Evolutionary conservation across 2,797 vertebrate genomes (phyloP).

Genomic region (Heteromormyrus szaboi): DNA sequence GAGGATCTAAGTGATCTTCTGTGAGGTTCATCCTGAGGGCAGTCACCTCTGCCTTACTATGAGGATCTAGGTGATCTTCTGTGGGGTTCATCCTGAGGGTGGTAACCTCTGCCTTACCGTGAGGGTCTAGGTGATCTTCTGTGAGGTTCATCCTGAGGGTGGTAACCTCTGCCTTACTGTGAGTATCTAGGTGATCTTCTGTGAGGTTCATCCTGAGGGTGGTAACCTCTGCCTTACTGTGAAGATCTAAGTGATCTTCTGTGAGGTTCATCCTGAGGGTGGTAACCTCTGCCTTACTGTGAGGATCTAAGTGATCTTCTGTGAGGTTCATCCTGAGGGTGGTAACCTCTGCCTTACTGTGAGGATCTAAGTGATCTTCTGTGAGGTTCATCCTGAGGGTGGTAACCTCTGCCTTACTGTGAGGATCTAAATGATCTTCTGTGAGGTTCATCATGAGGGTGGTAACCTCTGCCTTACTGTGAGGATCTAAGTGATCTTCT

Average conservation of each 20-base stretch:
- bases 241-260: not conserved
- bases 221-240: not conserved
- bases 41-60: not conserved
- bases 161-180: not conserved
- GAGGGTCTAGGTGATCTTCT: not conserved
- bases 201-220: not conserved
- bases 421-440: not conserved
- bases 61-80: not conserved
- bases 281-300: not conserved
- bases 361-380: not conserved
- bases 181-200: not conserved
- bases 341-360: not conserved
- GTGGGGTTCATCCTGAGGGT: not conserved
- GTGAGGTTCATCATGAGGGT: not conserved
- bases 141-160: not conserved
- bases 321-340: not conserved
- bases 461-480: not conserved
- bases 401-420: not conserved
- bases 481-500: not conserved
- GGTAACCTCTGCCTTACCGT: not conserved
- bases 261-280: not conserved
- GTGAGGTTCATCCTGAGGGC: not conserved
- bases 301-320: not conserved
- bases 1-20: not conserved
- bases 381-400: not conserved